These are phyloP conservation scores for Dendropsophus ebraccatus DNA, from an alignment of 2,113 vertebrate species.

Conservation along the genomic window DNA sequence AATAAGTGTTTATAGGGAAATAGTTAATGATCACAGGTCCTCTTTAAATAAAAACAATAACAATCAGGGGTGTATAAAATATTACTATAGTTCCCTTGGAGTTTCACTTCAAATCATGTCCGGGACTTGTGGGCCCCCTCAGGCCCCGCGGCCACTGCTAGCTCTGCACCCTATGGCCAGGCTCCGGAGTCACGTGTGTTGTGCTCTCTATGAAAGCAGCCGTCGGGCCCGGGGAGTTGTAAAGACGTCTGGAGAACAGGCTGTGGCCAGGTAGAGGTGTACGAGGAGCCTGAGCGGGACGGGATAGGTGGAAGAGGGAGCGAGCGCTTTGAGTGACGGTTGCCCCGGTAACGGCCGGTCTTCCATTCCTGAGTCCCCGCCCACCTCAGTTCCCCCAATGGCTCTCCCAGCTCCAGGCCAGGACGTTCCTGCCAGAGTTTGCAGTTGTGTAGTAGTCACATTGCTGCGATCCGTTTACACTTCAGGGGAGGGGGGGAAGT, in stretches of 20 bases:
- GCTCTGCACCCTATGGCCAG: no score
- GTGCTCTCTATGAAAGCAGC: not conserved
- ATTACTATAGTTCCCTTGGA: no score
- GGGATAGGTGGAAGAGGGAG: not conserved
- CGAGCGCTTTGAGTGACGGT: conserved; percentile 46
- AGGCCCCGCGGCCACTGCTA: no score
- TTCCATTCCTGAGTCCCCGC: conserved; percentile 7
- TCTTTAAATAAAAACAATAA: no score
- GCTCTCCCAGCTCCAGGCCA: conserved; percentile 55
- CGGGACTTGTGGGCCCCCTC: no score
- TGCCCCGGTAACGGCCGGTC: conserved; percentile 36
- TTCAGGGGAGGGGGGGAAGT: conserved; percentile 41
- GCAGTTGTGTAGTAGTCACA: conserved; percentile 48
- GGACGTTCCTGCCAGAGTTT: conserved; percentile 37
- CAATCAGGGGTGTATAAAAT: no score
- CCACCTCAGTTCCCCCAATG: not conserved
- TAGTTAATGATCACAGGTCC: no score
- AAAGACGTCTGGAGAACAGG: not conserved
- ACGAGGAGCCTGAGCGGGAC: not conserved
- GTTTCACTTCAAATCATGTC: no score
- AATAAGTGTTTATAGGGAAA: no score
- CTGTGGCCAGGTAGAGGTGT: conserved; percentile 33
- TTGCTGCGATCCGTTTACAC: conserved; percentile 52
- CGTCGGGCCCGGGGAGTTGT: not conserved
- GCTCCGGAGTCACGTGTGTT: no score